Evolutionary conservation across 2,888 invertebrate genomes (phyloP).

Genomic region (Lithophane socia): DNA sequence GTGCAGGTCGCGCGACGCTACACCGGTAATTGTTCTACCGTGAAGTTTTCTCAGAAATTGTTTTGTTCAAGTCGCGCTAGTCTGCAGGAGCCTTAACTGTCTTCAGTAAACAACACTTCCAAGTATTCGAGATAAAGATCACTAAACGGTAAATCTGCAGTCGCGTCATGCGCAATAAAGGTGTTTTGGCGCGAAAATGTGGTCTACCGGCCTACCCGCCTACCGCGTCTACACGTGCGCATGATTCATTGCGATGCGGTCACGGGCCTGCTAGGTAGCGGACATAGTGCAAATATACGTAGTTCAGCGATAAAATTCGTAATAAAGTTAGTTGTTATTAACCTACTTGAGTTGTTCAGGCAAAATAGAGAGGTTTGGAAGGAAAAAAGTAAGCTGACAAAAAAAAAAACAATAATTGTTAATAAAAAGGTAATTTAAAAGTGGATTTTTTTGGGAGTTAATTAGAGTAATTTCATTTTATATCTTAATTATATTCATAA

Average conservation of each 20-base stretch:
- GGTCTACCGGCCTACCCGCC: conserved; percentile 1
- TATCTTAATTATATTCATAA: not conserved
- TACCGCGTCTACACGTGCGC: conserved; percentile 41
- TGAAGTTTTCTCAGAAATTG: too few relatives aligned
- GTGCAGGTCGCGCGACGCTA: too few relatives aligned
- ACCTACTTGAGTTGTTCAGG: not conserved
- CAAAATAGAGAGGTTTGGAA: not conserved
- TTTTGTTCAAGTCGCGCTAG: too few relatives aligned
- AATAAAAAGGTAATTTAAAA: not conserved
- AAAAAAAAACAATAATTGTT: too few relatives aligned
- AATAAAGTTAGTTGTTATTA: not conserved
- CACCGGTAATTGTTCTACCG: too few relatives aligned
- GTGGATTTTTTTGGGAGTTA: not conserved
- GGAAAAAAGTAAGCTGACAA: not conserved
- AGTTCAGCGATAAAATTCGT: conserved; percentile 11
- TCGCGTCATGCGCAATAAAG: conserved; percentile 16
- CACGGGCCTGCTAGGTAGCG: conserved; percentile 56
- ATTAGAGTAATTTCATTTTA: not conserved
- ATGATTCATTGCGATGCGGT: conserved; percentile 57
- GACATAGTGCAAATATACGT: conserved; percentile 18
- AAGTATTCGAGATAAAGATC: conserved; percentile 28
- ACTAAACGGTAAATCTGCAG: conserved; percentile 18
- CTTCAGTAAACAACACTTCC: not conserved
- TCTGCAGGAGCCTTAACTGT: not conserved
- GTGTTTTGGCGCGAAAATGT: conserved; percentile 33